These are phyloP conservation scores for Anhinga anhinga DNA, from an alignment of 2,113 vertebrate species.

Conservation along the genomic window DNA sequence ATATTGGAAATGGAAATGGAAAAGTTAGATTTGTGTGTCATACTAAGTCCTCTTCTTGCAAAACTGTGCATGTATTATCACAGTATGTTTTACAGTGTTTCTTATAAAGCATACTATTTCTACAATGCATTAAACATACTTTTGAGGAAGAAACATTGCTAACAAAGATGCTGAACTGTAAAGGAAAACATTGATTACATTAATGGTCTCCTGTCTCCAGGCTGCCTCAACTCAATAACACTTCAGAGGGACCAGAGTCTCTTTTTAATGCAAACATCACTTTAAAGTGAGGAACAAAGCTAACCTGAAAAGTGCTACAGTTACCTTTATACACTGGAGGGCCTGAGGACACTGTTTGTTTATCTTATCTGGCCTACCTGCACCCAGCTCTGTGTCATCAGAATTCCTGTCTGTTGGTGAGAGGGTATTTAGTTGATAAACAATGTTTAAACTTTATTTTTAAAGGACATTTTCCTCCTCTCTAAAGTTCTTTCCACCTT, in stretches of 20 bases:
- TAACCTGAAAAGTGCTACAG: neutral
- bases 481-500: neutral
- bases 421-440: neutral
- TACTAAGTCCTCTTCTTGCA: neutral
- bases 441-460: neutral
- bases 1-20: too few species aligned
- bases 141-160: neutral
- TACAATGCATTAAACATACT: neutral
- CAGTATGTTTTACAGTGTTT: neutral
- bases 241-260: neutral
- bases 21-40: neutral
- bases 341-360: neutral
- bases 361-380: neutral
- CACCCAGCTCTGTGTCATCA: neutral
- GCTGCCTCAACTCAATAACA: neutral
- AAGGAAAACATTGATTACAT: neutral
- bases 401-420: neutral
- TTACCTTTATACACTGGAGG: neutral
- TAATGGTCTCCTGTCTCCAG: neutral
- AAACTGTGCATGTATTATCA: neutral
- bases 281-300: neutral
- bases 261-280: constrained; percentile 1
- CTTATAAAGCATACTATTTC: neutral
- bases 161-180: neutral
- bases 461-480: neutral